A percentile compares a stretch with the other conserved stretches of the same genome.
These are phyloP conservation scores for Papilio gigon DNA, from an alignment of 2,888 invertebrate species.

Conservation along the genomic window DNA sequence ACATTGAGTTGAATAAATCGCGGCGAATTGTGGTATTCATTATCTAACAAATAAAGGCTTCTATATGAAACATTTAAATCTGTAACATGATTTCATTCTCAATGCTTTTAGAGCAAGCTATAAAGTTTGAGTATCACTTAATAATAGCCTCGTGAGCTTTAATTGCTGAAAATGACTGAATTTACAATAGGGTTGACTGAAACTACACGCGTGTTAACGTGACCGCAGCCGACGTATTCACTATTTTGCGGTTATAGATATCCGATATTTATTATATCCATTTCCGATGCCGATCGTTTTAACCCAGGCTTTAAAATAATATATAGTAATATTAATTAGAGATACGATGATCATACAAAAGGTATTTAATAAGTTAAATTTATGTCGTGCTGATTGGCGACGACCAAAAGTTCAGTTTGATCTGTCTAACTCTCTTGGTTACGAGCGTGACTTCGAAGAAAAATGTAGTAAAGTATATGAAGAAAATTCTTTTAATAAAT, in stretches of 20 bases:
- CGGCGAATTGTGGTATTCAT: no score
- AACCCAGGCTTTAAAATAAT: background rate
- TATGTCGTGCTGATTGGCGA: no score
- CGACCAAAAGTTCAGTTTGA: no score
- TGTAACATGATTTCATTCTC: background rate
- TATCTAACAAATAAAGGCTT: no score
- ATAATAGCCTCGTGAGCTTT: background rate
- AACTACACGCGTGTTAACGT: background rate
- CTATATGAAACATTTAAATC: no score
- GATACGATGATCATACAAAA: no score
- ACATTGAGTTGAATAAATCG: no score
- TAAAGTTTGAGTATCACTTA: background rate
- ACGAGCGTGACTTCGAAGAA: no score
- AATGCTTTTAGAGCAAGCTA: background rate
- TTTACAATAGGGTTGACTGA: slow-evolving; percentile 13
- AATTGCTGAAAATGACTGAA: background rate
- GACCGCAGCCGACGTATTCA: slow-evolving; percentile 5
- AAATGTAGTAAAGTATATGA: no score
- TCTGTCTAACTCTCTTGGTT: no score
- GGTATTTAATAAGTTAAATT: no score
- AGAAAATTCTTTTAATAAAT: slow-evolving; percentile 10
- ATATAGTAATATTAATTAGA: background rate
- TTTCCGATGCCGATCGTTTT: background rate
- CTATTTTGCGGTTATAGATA: slow-evolving; percentile 23
- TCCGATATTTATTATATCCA: slow-evolving; percentile 7